These are phyloP conservation scores for Dasypolia templi DNA, from an alignment of 2,888 invertebrate genomes.

Conservation along the genomic window DNA sequence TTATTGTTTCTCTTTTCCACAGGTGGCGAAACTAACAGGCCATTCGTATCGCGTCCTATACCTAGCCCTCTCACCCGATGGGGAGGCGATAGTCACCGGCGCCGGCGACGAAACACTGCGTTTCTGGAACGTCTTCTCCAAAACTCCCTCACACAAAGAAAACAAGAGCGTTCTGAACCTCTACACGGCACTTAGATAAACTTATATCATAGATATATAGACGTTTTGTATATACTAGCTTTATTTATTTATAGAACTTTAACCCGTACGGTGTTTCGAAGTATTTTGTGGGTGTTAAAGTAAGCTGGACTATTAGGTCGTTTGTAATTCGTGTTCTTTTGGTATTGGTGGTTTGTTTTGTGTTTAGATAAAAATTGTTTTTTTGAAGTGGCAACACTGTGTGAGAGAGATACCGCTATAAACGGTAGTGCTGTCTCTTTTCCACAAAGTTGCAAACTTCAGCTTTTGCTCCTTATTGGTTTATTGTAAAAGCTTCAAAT, in stretches of 20 bases:
- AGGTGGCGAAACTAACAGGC: constrained; percentile 98
- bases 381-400: constrained; percentile 23
- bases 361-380: constrained; percentile 31
- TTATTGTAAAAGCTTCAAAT: constrained; percentile 38
- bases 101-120: constrained; percentile 99
- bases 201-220: constrained; percentile 54
- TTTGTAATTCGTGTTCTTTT: constrained; percentile 58
- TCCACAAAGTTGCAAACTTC: constrained; percentile 1
- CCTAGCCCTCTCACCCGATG: constrained; percentile 98
- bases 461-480: constrained; percentile 29
- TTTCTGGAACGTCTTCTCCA: constrained; percentile 99
- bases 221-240: constrained; percentile 67
- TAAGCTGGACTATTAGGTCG: constrained; percentile 60
- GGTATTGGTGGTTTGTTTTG: constrained; percentile 58
- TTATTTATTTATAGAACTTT: constrained; percentile 65
- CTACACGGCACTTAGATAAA: constrained; percentile 94
- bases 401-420: constrained; percentile 35
- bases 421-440: constrained; percentile 44
- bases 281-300: constrained; percentile 62
- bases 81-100: constrained; percentile 99
- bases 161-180: constrained; percentile 98
- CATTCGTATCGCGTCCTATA: constrained; percentile 99
- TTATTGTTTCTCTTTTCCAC: constrained; percentile 68
- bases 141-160: constrained; percentile 98
- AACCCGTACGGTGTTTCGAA: constrained; percentile 58